These are phyloP conservation scores for Melieria picta DNA, from an alignment of 2,888 invertebrate species.

Conservation along the genomic window DNA sequence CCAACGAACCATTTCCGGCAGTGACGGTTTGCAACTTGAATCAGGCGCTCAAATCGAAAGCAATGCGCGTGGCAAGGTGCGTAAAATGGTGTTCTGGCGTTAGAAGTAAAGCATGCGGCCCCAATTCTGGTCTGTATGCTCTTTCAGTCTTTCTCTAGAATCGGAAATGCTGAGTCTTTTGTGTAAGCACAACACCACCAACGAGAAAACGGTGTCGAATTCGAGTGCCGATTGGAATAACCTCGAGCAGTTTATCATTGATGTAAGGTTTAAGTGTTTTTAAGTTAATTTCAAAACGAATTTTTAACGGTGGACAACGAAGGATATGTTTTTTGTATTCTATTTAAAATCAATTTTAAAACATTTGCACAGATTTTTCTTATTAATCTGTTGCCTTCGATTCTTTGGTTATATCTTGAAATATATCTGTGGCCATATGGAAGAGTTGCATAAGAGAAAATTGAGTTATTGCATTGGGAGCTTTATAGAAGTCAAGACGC, in stretches of 20 bases:
- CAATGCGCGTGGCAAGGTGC: conserved; percentile 27
- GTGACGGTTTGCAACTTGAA: conserved; percentile 88
- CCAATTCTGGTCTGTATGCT: not conserved
- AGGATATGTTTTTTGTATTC: too few relatives aligned
- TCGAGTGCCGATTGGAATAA: conserved; percentile 45
- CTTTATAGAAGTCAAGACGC: too few relatives aligned
- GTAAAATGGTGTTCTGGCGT: not conserved
- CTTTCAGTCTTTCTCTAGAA: not conserved
- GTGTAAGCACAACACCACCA: conserved; percentile 43
- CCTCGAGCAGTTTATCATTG: conserved; percentile 44
- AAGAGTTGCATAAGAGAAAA: too few relatives aligned
- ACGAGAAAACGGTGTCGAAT: conserved; percentile 27
- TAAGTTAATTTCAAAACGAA: too few relatives aligned
- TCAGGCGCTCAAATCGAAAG: conserved; percentile 67
- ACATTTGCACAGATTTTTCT: too few relatives aligned
- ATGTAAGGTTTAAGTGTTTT: conserved; percentile 36
- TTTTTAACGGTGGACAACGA: too few relatives aligned
- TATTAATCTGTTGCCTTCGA: too few relatives aligned
- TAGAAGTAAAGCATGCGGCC: not conserved
- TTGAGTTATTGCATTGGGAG: too few relatives aligned
- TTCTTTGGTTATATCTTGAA: too few relatives aligned
- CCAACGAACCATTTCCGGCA: conserved; percentile 82
- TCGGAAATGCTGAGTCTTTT: conserved; percentile 45
- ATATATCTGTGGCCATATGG: too few relatives aligned
- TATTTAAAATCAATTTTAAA: too few relatives aligned